Evolutionary conservation across 2,113 vertebrate species (phyloP).

Genomic region (Protobothrops mucrosquamatus): DNA sequence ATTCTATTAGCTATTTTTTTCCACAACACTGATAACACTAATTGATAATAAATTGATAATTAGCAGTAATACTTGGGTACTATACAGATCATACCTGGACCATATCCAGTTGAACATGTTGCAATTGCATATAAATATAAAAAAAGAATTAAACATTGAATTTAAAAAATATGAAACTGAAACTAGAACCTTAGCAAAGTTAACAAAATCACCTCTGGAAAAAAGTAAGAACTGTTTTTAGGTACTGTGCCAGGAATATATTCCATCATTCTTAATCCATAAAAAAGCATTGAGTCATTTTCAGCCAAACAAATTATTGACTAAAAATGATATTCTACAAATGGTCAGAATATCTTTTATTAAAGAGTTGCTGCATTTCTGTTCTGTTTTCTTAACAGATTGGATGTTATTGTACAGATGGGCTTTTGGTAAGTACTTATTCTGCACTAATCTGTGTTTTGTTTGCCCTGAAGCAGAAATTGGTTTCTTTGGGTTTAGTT

Average conservation of each 20-base stretch:
- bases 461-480: not conserved
- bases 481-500: not conserved
- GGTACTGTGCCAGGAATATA: not conserved
- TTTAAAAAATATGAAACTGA: not conserved
- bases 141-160: not conserved
- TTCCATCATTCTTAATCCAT: not conserved
- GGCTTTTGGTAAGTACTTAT: constrained; percentile 16
- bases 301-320: not conserved
- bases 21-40: too few relatives aligned
- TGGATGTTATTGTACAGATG: not conserved
- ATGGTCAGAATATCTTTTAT: not conserved
- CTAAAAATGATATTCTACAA: not conserved
- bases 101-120: not conserved
- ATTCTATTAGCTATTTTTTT: too few relatives aligned
- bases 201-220: not conserved
- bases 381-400: constrained; percentile 9
- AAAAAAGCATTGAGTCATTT: not conserved
- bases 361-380: not conserved
- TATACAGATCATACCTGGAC: not conserved
- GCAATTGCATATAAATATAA: not conserved
- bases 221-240: not conserved
- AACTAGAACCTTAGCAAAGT: not conserved
- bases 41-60: too few relatives aligned
- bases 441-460: not conserved
- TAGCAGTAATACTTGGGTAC: too few relatives aligned